phyloP scores from a whole-genome alignment of 2,888 invertebrate genomes.

The Venustoraphidia nigricollis region DNA sequence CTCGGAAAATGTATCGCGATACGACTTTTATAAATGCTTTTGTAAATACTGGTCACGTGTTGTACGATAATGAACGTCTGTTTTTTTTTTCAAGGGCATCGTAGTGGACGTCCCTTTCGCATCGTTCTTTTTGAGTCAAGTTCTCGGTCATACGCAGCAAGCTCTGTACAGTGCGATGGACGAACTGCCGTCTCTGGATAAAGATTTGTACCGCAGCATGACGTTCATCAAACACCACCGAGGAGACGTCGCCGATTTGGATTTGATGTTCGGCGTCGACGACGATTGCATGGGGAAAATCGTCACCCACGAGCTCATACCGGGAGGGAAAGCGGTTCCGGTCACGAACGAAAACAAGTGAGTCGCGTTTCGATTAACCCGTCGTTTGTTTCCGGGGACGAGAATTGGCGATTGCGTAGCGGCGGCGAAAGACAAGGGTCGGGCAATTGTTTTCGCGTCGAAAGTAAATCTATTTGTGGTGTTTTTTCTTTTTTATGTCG shows the following conservation, averaged over 20 bases:
- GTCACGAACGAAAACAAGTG: constrained; percentile 96
- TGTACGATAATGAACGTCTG: not conserved
- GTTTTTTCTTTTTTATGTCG: too few species aligned
- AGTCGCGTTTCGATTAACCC: constrained; percentile 14
- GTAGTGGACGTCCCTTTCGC: constrained; percentile 98
- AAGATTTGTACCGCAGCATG: constrained; percentile 87
- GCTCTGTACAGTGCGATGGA: constrained; percentile 94
- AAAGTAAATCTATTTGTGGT: too few species aligned
- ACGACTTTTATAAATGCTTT: too few species aligned
- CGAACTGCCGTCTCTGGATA: constrained; percentile 91
- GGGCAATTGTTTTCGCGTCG: too few species aligned
- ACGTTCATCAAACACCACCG: constrained; percentile 90
- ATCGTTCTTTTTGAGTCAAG: constrained; percentile 92
- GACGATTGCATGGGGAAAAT: constrained; percentile 89
- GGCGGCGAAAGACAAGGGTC: too few species aligned
- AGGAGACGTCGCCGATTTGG: constrained; percentile 84
- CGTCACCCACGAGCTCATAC: constrained; percentile 87
- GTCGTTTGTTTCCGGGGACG: too few species aligned
- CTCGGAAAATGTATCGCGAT: too few species aligned
- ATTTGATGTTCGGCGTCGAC: constrained; percentile 91
- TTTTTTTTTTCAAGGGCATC: constrained; percentile 55
- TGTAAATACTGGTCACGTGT: too few species aligned
- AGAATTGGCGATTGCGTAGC: too few species aligned
- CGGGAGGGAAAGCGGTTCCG: constrained; percentile 83
- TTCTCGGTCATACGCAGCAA: constrained; percentile 84